A percentile compares a stretch with the other conserved stretches of the same genome.
These are phyloP conservation scores for Lucilia cuprina DNA, from an alignment of 1,140 invertebrate species.

Conservation along the genomic window DNA sequence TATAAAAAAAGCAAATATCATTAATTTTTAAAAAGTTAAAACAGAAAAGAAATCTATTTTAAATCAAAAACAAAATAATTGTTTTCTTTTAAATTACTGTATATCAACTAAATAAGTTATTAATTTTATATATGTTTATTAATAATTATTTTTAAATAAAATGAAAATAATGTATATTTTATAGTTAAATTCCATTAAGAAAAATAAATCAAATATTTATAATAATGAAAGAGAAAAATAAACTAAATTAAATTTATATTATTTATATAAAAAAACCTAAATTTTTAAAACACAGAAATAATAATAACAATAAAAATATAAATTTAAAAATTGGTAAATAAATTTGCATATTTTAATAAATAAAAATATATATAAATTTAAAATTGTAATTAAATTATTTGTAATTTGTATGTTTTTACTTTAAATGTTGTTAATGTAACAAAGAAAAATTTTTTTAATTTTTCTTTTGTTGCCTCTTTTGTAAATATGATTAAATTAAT, in stretches of 20 bases:
- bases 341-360: neutral
- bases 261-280: too few relatives aligned
- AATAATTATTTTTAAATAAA: neutral
- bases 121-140: neutral
- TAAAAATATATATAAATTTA: neutral
- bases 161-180: neutral
- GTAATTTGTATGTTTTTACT: slow-evolving; percentile 21
- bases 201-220: neutral
- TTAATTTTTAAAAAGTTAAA: neutral
- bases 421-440: slow-evolving; percentile 21
- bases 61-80: neutral
- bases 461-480: slow-evolving; percentile 11
- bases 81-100: neutral
- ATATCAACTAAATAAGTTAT: neutral
- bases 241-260: neutral
- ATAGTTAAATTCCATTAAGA: neutral
- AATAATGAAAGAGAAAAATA: too few relatives aligned
- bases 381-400: neutral
- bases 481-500: slow-evolving; percentile 7
- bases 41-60: neutral
- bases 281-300: too few relatives aligned
- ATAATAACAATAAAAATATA: neutral
- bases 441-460: neutral
- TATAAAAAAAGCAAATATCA: neutral
- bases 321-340: neutral